These are phyloP conservation scores for Hydrochoerus hydrochaeris DNA, from an alignment of 2,113 vertebrate genomes.

Conservation along the genomic window DNA sequence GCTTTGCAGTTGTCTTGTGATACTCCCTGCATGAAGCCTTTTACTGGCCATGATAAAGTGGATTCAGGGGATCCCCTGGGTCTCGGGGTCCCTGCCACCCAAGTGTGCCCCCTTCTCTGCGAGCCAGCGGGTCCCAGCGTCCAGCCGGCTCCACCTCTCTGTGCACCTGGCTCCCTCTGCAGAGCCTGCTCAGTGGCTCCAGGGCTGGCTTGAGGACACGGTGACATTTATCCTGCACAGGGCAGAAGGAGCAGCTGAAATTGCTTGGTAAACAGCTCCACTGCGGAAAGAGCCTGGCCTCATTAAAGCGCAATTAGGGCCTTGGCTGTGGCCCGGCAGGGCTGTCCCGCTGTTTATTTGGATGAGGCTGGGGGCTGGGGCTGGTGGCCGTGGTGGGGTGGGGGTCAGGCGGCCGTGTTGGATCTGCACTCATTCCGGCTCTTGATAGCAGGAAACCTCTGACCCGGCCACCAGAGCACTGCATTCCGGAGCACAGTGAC, in stretches of 20 bases:
- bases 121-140: too few relatives aligned
- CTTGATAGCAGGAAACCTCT: constrained; percentile 81
- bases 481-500: constrained; percentile 73
- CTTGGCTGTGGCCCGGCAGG: constrained; percentile 69
- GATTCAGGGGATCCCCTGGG: neutral
- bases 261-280: constrained; percentile 85
- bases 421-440: constrained; percentile 78
- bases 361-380: constrained; percentile 40
- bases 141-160: neutral
- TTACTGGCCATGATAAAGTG: neutral
- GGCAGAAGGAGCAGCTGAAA: constrained; percentile 80
- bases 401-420: constrained; percentile 75
- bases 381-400: constrained; percentile 49
- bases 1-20: neutral
- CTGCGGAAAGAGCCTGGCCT: constrained; percentile 83
- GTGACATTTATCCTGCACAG: constrained; percentile 85
- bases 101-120: neutral
- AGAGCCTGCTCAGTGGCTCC: too few relatives aligned
- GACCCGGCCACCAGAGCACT: constrained; percentile 72
- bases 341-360: constrained; percentile 81
- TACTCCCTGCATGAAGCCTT: neutral
- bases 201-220: neutral
- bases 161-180: neutral
- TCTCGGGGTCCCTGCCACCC: neutral
- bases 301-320: constrained; percentile 87